Base-by-base conservation (phyloP, 2,113 vertebrate species). In the Bos javanicus region DNA sequence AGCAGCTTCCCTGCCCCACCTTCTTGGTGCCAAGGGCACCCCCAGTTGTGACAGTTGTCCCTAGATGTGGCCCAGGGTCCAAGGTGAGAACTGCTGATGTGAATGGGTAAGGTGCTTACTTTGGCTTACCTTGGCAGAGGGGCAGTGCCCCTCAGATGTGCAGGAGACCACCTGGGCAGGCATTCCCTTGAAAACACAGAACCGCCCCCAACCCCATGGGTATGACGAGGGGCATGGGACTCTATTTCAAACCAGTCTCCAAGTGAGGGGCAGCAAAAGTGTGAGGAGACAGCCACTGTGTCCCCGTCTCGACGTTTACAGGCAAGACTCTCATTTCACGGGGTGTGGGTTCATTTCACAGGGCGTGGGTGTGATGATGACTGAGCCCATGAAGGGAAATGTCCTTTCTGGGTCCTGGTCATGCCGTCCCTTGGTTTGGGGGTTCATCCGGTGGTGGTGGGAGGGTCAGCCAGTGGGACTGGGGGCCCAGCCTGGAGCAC, bases 231-330 rank as follows among this genome's bases (percentile, higher is more conserved):
- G 25, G 33, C n/a, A 43, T 28, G 52, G 81, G 67, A 7, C 48
- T 90, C 71, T 33, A 7, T 50, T 74, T 28, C 54, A 2, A 48
- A 30, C 11, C n/a, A 93, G 25, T 2, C 26, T 80, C 59, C 46
- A 50, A 36, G 67, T 7, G 19, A 43, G 19, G n/a, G 64, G 17
- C 26, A 8, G 46, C 92, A 13, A 71, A 26, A 46, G 12, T 25
- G 26, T 43, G 26, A 48, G n/a, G 57, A 43, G 46, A 14, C 26
- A 17, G 9, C 46, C 0, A 6, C 26, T 2, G 10, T 30, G 46
- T 8, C 59, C 56, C 46, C 0, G 0, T 14, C n/a, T 21, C 21
- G 56, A 52, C 6, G 5, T 54, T 16, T 26, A 30, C 4, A 5
- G 59, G 39, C 64, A 59, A 50, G 54, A 5, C 9, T 76, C 43